Conservation (phyloP, 2,113 vertebrate species). For the Anolis sagrei region DNA sequence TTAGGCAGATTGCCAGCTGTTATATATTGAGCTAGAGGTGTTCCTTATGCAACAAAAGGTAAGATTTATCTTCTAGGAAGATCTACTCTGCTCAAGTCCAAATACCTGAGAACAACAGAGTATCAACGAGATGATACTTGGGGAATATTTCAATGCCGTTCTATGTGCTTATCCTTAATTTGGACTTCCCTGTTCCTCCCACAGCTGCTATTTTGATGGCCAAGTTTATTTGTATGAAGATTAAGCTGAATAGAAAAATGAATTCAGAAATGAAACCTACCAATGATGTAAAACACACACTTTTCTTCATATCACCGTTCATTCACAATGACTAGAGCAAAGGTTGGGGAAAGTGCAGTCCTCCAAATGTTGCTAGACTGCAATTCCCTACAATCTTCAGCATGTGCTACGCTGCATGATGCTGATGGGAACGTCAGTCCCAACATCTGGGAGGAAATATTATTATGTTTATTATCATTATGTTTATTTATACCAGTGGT, state of each 20-base stretch:
- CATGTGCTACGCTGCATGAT: no score
- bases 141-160: background rate
- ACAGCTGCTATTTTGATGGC: background rate
- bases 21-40: background rate
- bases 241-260: background rate
- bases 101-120: background rate
- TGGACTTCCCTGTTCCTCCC: background rate
- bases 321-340: slow-evolving; percentile 28
- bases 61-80: background rate
- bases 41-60: background rate
- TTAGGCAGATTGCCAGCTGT: background rate
- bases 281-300: slow-evolving; percentile 21
- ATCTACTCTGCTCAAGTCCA: background rate
- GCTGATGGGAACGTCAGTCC: no score
- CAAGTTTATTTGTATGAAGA: background rate
- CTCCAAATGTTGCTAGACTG: no score
- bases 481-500: no score
- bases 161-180: background rate
- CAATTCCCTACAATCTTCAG: no score
- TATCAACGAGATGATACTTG: background rate
- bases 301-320: slow-evolving; percentile 34
- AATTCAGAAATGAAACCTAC: background rate
- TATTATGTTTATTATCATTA: no score
- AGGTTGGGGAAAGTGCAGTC: background rate
- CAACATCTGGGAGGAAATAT: no score